Conservation (phyloP, 2,888 invertebrate species). For the Emmelina monodactyla region DNA sequence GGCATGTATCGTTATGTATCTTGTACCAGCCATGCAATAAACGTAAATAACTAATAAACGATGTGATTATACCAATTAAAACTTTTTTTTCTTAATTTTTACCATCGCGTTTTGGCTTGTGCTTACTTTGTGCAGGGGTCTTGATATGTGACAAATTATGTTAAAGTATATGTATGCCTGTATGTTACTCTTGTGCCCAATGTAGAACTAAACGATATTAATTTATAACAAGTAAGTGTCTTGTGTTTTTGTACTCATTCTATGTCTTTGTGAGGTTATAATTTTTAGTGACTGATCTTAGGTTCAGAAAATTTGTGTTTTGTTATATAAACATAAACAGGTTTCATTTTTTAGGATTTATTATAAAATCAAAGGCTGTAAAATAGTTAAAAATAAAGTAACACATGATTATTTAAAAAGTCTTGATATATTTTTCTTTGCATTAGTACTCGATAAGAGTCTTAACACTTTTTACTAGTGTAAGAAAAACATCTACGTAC, state of each 20-base stretch:
- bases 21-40: slow-evolving; percentile 26
- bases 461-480: too few relatives aligned
- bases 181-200: slow-evolving; percentile 1
- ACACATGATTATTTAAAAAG: slow-evolving; percentile 7
- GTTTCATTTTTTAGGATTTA: slow-evolving; percentile 5
- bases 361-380: slow-evolving; percentile 12
- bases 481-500: too few relatives aligned
- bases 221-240: slow-evolving; percentile 4
- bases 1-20: slow-evolving; percentile 16
- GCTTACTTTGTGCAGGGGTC: background rate
- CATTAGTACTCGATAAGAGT: too few relatives aligned
- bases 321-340: slow-evolving; percentile 5
- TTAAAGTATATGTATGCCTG: background rate
- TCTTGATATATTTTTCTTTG: slow-evolving; percentile 7
- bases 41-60: slow-evolving; percentile 26
- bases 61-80: slow-evolving; percentile 27
- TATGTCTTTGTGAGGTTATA: slow-evolving; percentile 6
- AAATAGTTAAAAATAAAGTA: slow-evolving; percentile 10
- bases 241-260: slow-evolving; percentile 9
- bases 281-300: slow-evolving; percentile 3
- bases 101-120: slow-evolving; percentile 2
- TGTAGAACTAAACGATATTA: slow-evolving; percentile 3
- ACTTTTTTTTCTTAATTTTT: slow-evolving; percentile 16
- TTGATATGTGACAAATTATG: too few relatives aligned
- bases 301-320: slow-evolving; percentile 10